A percentile compares a stretch with the other conserved stretches of the same genome.
Conservation (phyloP, 2,113 vertebrate genomes). For the Ctenomys sociabilis region DNA sequence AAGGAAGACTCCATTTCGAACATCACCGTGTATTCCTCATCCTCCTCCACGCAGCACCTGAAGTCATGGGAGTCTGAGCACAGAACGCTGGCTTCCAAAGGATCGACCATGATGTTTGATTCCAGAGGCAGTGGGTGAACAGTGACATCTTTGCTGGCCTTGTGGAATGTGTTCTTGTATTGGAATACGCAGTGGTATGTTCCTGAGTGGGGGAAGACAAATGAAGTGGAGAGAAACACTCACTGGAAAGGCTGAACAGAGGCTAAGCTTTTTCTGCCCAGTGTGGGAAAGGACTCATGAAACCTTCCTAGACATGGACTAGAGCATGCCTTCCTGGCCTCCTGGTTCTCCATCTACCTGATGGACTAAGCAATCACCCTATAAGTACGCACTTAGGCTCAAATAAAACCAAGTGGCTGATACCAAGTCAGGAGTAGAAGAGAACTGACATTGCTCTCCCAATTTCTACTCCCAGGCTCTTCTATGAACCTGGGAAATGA, state of each 20-base stretch:
- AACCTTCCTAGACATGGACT: background rate
- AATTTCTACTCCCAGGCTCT: background rate
- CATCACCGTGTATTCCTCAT: conserved; percentile 61
- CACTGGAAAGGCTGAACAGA: background rate
- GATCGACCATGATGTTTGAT: conserved; percentile 81
- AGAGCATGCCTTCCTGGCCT: background rate
- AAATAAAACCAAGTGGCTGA: background rate
- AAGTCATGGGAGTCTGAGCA: conserved; percentile 57
- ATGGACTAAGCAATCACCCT: background rate
- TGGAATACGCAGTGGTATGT: conserved; percentile 84
- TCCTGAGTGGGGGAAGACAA: conserved; percentile 80
- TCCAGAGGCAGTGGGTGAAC: conserved; percentile 80
- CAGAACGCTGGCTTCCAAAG: conserved; percentile 57
- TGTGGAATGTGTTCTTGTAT: conserved; percentile 73
- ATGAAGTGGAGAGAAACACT: background rate
- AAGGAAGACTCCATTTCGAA: conserved; percentile 23
- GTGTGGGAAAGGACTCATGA: no score
- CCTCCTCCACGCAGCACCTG: conserved; percentile 79
- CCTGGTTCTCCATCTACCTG: background rate
- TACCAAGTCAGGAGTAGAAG: background rate
- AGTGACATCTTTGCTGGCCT: conserved; percentile 63
- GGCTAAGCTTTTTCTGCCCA: background rate
- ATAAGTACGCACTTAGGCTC: background rate
- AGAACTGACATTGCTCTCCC: background rate
- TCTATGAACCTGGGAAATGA: background rate